Evolutionary conservation across 2,797 vertebrate species (phyloP).

Genomic region (Anabacerthia variegaticeps): DNA sequence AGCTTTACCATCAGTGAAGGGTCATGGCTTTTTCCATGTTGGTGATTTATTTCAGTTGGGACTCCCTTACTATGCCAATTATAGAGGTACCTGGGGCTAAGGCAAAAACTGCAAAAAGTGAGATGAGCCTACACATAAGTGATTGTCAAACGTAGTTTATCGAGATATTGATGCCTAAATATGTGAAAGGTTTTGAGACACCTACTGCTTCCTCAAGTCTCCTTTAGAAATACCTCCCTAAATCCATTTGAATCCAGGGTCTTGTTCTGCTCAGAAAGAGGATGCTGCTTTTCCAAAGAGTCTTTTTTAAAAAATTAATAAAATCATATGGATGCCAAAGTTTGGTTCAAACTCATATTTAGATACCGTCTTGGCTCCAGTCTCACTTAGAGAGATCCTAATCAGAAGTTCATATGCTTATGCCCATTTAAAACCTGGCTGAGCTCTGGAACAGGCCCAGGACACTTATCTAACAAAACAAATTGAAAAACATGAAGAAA

Average conservation of each 20-base stretch:
- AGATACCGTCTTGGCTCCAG: background rate
- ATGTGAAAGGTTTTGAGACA: background rate
- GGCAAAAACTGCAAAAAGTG: background rate
- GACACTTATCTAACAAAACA: background rate
- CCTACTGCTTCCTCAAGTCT: background rate
- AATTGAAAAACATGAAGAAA: constrained; percentile 20
- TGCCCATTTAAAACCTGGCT: background rate
- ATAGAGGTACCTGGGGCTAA: background rate
- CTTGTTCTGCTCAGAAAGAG: background rate
- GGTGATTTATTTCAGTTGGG: background rate
- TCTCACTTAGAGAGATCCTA: background rate
- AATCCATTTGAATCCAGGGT: background rate
- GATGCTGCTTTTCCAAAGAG: background rate
- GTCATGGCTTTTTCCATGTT: background rate
- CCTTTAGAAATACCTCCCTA: background rate
- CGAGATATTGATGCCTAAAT: background rate
- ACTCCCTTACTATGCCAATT: background rate
- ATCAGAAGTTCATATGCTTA: background rate
- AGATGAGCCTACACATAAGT: fast-evolving
- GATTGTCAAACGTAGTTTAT: background rate
- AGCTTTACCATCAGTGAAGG: background rate
- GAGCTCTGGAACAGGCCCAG: background rate
- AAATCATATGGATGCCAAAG: background rate
- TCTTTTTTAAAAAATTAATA: too few species aligned
- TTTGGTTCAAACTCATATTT: background rate